These are phyloP conservation scores for Harpagoxenus sublaevis DNA, from an alignment of 2,888 invertebrate species.

Conservation along the genomic window DNA sequence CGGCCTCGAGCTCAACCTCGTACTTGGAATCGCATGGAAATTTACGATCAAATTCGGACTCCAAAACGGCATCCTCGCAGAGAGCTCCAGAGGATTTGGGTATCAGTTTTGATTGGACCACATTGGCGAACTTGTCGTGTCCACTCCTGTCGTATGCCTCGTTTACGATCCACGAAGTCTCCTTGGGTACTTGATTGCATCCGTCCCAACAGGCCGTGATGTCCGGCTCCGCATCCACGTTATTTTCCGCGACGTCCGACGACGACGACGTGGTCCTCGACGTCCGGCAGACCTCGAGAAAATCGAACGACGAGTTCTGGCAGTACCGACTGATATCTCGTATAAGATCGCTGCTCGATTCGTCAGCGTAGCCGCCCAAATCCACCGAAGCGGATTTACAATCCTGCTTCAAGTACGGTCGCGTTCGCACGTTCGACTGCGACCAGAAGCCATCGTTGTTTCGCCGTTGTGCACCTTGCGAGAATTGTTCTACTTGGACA, in stretches of 20 bases:
- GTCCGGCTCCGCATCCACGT: not conserved
- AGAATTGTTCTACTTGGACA: conserved; percentile 51
- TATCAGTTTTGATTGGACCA: conserved; percentile 17
- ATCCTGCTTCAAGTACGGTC: conserved; percentile 88
- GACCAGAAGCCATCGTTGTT: conserved; percentile 22
- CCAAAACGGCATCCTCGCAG: not conserved
- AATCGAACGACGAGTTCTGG: conserved; percentile 82
- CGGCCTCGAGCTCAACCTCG: not conserved
- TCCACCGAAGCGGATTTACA: conserved; percentile 88
- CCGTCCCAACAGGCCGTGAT: conserved; percentile 22
- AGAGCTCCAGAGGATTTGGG: not conserved
- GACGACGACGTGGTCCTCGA: conserved; percentile 22
- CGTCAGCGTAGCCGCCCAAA: conserved; percentile 93
- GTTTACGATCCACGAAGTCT: conserved; percentile 44
- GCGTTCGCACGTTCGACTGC: conserved; percentile 35
- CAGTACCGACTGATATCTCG: conserved; percentile 90
- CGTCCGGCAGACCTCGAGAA: conserved; percentile 37
- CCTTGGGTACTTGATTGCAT: conserved; percentile 29
- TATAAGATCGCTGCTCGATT: conserved; percentile 93
- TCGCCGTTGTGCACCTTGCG: conserved; percentile 56
- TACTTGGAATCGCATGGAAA: conserved; percentile 6
- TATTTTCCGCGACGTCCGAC: conserved; percentile 8
- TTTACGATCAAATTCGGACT: conserved; percentile 10
- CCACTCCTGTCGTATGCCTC: conserved; percentile 13
- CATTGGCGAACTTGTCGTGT: conserved; percentile 7